Evolutionary conservation across 2,888 invertebrate genomes (phyloP).

Genomic region (Sialis fuliginosa): DNA sequence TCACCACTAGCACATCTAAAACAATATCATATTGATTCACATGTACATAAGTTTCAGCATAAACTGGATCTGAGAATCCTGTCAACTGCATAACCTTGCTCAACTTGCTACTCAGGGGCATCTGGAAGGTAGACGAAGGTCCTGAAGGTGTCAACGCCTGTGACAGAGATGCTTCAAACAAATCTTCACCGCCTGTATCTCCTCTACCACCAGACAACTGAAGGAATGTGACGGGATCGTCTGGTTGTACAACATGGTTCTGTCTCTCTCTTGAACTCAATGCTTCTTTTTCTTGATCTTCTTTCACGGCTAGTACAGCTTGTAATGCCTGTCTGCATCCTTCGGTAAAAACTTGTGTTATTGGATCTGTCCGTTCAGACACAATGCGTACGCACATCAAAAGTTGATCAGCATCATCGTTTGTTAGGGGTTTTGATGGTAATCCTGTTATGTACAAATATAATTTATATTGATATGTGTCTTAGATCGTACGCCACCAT

Average conservation of each 20-base stretch:
- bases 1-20: constrained; percentile 92
- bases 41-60: constrained; percentile 98
- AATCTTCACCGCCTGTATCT: constrained; percentile 45
- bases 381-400: constrained; percentile 63
- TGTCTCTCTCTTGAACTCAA: constrained; percentile 49
- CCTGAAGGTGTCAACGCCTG: constrained; percentile 44
- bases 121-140: constrained; percentile 25
- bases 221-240: constrained; percentile 69
- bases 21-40: constrained; percentile 99
- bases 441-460: constrained; percentile 24
- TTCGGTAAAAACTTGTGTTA: constrained; percentile 51
- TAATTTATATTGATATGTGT: too few species aligned
- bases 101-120: constrained; percentile 37
- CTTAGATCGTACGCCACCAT: too few species aligned
- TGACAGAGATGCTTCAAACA: constrained; percentile 86
- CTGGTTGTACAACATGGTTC: constrained; percentile 55
- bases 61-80: constrained; percentile 98
- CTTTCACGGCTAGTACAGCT: constrained; percentile 67
- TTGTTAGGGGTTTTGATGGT: constrained; percentile 68
- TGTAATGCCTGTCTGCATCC: constrained; percentile 63
- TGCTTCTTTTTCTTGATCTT: constrained; percentile 45
- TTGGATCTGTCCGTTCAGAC: constrained; percentile 45
- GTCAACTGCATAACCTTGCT: constrained; percentile 89
- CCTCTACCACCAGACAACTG: constrained; percentile 52
- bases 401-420: constrained; percentile 85